Evolutionary conservation across 2,113 vertebrate genomes (phyloP), one percentile per base, ranked within the genome.

Genomic region (Antechinus flavipes): DNA sequence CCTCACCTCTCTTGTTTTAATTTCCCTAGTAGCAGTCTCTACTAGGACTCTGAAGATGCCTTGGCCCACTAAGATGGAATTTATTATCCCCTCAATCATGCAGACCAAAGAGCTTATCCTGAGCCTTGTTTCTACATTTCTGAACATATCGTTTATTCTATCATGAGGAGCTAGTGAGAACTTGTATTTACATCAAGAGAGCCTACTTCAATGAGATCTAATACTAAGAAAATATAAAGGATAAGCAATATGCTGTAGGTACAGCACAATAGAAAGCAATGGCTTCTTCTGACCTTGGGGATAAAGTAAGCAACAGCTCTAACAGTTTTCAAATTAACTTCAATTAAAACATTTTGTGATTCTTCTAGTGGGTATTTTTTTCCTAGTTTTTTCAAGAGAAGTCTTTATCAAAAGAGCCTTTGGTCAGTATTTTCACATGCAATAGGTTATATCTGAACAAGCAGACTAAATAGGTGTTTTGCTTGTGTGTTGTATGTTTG

Each of bases 201-300:
- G 2, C 3, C 49, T 16, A 52, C 52, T 47, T 96, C 54, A 61
- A 30, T 55, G 93, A 42, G 35, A 93, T 47, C 35, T 12, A 46
- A 90, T 30, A 91, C 89, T 93, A 91, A 96, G 91, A 94, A 96
- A 96, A 90, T 26, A 35, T 27, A 46, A 3, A 91, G 56, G 84
- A 56, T 54, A 94, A 54, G 93, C 30, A 91, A 14, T 0, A 30
- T 54, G 26, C 91, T 84, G 2, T 30, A 90, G 8, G n/a, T 27
- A 46, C 30, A 91, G 91, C 50, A 89, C 53, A n/a, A 49, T 0
- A 68, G 55, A 35, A 92, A 95, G 30, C 49, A 56, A 91, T 9
- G 19, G 46, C 19, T 35, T 50, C 47, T 3, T 0, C 46, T 61
- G 54, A 52, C 61, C 61, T 42, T 68, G 91, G 4, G 53, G 12